Percentiles rank a stretch among this genome's conserved stretches.
phyloP scores from a whole-genome alignment of 2,888 invertebrate genomes.

The Meiosimyza decipiens region DNA sequence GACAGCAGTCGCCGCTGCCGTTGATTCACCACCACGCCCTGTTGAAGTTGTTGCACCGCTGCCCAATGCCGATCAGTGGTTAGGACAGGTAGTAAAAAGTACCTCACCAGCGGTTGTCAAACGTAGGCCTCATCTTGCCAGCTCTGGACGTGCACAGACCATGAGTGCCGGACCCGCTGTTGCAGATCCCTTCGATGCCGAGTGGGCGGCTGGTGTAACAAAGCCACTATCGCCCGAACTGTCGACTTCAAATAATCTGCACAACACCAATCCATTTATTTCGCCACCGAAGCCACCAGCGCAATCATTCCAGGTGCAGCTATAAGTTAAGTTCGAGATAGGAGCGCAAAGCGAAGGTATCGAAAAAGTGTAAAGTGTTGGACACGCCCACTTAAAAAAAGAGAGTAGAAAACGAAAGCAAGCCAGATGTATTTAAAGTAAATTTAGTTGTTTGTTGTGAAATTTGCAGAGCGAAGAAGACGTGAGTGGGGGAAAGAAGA shows the following conservation, averaged over 20 bases:
- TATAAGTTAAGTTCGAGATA: conserved; percentile 51
- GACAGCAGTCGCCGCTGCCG: conserved; percentile 49
- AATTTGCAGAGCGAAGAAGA: background rate
- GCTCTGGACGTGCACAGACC: conserved; percentile 72
- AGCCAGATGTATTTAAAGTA: too few relatives aligned
- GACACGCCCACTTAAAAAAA: conserved; percentile 57
- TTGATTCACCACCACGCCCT: conserved; percentile 28
- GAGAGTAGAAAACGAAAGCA: conserved; percentile 12
- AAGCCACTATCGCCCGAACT: conserved; percentile 69
- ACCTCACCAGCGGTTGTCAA: conserved; percentile 70
- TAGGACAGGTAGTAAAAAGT: conserved; percentile 77
- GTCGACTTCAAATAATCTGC: conserved; percentile 51
- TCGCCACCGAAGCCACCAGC: conserved; percentile 67
- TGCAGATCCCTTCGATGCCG: conserved; percentile 83
- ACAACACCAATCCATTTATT: conserved; percentile 67
- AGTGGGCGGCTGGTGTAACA: conserved; percentile 75
- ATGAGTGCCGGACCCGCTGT: conserved; percentile 66
- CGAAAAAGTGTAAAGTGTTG: conserved; percentile 38
- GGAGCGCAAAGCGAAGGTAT: conserved; percentile 22
- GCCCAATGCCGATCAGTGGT: conserved; percentile 87
- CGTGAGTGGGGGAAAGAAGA: conserved; percentile 5
- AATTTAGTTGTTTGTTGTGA: background rate
- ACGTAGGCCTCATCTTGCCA: conserved; percentile 68
- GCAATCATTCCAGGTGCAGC: conserved; percentile 67
- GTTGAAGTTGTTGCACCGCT: conserved; percentile 68